A percentile compares a stretch with the other conserved stretches of the same genome.
Conservation (phyloP, 2,113 vertebrate genomes). For the Tachuris rubrigastra region DNA sequence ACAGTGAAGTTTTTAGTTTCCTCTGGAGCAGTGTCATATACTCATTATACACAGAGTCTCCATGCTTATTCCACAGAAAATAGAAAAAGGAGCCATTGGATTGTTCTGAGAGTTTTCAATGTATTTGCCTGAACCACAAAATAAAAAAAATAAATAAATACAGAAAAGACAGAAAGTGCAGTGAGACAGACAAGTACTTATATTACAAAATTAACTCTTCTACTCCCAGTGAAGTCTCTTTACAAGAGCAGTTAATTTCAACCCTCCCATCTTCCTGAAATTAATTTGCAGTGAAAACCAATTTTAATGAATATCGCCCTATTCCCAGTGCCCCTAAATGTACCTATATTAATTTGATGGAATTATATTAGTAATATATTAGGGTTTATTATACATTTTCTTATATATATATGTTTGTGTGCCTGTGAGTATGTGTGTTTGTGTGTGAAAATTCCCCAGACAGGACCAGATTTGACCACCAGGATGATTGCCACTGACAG, state of each 20-base stretch:
- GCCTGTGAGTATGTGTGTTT: neutral
- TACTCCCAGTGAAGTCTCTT: neutral
- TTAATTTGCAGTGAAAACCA: neutral
- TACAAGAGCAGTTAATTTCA: conserved; percentile 13
- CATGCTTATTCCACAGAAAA: neutral
- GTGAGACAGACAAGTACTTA: neutral
- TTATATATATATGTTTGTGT: neutral
- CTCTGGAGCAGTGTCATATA: neutral
- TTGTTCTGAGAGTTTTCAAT: neutral
- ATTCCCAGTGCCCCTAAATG: neutral
- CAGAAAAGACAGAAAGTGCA: neutral
- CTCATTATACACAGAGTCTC: neutral
- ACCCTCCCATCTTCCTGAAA: neutral
- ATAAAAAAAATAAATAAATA: neutral
- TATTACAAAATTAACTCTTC: conserved; percentile 6
- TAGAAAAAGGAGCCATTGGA: neutral
- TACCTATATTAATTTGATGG: neutral
- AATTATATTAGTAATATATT: neutral
- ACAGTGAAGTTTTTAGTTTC: neutral
- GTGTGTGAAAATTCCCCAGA: neutral
- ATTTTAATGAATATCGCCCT: conserved; percentile 10
- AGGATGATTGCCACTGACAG: neutral
- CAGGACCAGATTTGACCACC: neutral
- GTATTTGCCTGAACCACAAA: neutral
- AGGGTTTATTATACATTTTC: neutral